Evolutionary conservation across 2,888 invertebrate species (phyloP).

Genomic region (Stegana nigrithorax): DNA sequence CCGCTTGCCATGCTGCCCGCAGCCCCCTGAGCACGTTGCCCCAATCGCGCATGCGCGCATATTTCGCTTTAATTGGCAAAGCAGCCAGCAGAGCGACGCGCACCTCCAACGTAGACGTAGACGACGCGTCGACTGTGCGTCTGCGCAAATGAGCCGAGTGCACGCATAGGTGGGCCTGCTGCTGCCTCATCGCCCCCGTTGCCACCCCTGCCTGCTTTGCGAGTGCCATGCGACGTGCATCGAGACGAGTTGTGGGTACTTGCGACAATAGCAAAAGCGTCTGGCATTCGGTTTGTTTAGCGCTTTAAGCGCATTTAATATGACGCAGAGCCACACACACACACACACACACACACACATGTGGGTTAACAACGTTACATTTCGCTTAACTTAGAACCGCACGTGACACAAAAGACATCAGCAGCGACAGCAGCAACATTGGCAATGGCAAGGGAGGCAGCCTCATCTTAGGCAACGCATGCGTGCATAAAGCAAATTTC

Average conservation of each 20-base stretch:
- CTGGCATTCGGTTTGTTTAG: conserved; percentile 49
- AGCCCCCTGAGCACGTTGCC: neutral
- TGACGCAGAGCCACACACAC: conserved; percentile 48
- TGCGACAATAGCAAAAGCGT: neutral
- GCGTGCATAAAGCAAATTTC: conserved; percentile 65
- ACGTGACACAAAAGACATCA: conserved; percentile 47
- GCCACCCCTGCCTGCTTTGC: conserved; percentile 21
- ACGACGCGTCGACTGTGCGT: neutral
- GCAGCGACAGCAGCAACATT: neutral
- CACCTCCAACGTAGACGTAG: conserved; percentile 54
- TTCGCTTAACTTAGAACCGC: conserved; percentile 29
- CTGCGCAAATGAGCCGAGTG: conserved; percentile 50
- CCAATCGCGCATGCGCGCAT: conserved; percentile 52
- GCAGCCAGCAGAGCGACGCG: too few relatives aligned
- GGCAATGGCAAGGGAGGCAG: conserved; percentile 5
- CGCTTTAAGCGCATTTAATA: conserved; percentile 60
- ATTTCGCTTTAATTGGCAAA: conserved; percentile 61
- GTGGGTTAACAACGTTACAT: conserved; percentile 54
- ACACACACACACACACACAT: conserved; percentile 23
- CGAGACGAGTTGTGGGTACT: neutral
- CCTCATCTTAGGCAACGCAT: conserved; percentile 55
- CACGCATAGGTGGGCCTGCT: conserved; percentile 53
- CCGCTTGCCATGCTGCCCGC: conserved; percentile 16
- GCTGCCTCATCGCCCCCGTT: conserved; percentile 7
- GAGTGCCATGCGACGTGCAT: conserved; percentile 7